These are phyloP conservation scores for Gymnopithys bicolor DNA, from an alignment of 2,797 vertebrate genomes.

Conservation along the genomic window DNA sequence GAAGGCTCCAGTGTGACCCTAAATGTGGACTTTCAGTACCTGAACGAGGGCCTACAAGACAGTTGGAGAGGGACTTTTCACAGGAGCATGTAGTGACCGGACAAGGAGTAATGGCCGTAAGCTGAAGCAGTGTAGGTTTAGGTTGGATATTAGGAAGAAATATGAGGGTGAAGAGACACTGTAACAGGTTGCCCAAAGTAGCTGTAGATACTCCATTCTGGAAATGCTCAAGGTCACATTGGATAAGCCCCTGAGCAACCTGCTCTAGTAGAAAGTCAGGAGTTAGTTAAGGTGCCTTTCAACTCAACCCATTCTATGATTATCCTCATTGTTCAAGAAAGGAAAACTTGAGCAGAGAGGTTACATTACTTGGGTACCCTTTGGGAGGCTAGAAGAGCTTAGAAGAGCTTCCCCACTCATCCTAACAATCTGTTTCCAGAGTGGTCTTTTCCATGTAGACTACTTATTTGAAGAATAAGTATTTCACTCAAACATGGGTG, in stretches of 20 bases:
- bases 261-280: background rate
- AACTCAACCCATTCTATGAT: background rate
- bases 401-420: background rate
- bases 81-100: background rate
- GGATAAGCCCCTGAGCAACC: background rate
- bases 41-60: background rate
- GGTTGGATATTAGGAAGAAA: background rate
- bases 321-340: background rate
- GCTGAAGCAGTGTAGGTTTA: background rate
- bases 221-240: background rate
- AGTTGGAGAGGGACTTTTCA: background rate
- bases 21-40: background rate
- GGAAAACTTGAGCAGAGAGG: background rate
- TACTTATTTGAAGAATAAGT: background rate
- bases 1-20: background rate
- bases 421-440: background rate
- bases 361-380: background rate
- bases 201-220: too few relatives aligned
- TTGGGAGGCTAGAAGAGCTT: background rate
- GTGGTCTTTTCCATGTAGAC: rapidly evolving
- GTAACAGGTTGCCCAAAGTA: background rate
- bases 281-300: background rate
- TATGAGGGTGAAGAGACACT: background rate
- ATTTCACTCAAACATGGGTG: background rate
- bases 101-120: background rate